Percentiles rank a stretch among this genome's conserved stretches.
phyloP scores from a whole-genome alignment of 2,797 vertebrate species.

The Mormyrops attenuatus region DNA sequence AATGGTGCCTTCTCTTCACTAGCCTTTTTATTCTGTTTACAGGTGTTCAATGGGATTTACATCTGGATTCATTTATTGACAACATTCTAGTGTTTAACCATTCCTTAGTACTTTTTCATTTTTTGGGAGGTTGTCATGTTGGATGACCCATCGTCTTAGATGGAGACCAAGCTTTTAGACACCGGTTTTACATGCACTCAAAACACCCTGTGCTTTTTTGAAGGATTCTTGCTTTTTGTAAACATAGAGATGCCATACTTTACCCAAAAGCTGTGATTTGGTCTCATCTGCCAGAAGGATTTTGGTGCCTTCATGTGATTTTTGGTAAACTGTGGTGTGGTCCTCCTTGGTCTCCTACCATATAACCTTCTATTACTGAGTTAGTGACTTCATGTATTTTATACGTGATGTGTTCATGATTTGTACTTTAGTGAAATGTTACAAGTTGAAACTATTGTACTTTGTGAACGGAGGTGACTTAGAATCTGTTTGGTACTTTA shows the following conservation, averaged over 20 bases:
- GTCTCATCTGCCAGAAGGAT: background rate
- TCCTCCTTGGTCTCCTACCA: background rate
- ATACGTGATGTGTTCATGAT: background rate
- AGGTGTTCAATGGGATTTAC: background rate
- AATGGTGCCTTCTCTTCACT: background rate
- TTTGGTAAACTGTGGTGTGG: background rate
- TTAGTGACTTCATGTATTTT: background rate
- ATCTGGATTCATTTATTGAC: background rate
- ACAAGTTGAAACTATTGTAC: background rate
- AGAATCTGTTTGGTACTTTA: background rate
- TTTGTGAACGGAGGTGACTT: background rate
- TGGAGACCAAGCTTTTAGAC: background rate
- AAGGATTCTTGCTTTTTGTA: background rate
- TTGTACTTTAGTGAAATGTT: background rate
- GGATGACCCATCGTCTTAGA: background rate
- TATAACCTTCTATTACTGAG: background rate
- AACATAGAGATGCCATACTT: background rate
- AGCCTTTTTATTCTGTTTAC: background rate
- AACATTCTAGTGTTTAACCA: background rate
- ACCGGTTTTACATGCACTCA: background rate
- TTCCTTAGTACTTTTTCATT: background rate
- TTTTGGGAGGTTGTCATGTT: background rate
- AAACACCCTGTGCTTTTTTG: background rate
- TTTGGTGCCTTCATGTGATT: background rate
- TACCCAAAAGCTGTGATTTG: background rate